These are phyloP conservation scores for Salvator merianae DNA, from an alignment of 2,113 vertebrate genomes.

Conservation along the genomic window DNA sequence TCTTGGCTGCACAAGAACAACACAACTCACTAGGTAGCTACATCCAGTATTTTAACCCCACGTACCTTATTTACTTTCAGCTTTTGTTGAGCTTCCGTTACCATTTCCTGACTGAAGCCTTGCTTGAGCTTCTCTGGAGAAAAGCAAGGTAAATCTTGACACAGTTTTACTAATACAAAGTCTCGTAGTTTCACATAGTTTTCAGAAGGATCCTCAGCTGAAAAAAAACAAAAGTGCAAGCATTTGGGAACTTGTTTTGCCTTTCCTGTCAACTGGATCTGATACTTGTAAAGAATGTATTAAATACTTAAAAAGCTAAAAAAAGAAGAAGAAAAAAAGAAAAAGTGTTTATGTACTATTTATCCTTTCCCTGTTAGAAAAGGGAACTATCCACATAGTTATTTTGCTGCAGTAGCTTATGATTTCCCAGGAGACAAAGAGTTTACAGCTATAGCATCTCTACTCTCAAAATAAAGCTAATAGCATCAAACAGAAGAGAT, in stretches of 20 bases:
- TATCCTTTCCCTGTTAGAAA: too few species aligned
- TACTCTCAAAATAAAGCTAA: background rate
- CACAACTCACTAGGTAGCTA: background rate
- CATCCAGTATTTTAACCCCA: conserved; percentile 27
- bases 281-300: background rate
- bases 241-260: conserved; percentile 21
- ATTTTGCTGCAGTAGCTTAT: background rate
- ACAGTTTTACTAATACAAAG: conserved; percentile 93
- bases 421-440: background rate
- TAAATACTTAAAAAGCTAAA: background rate
- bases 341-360: too few species aligned
- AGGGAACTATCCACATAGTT: too few species aligned
- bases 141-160: conserved; percentile 88
- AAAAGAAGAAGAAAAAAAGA: too few species aligned
- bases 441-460: background rate
- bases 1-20: background rate
- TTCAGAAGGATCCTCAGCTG: conserved; percentile 97
- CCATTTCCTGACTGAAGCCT: conserved; percentile 93
- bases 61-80: conserved; percentile 98
- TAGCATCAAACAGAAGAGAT: background rate
- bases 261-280: conserved; percentile 31
- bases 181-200: conserved; percentile 96
- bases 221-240: conserved; percentile 34
- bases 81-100: conserved; percentile 87
- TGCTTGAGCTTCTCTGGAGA: conserved; percentile 85